A percentile compares a stretch with the other conserved stretches of the same genome.
Conservation (phyloP, 2,888 invertebrate species). For the Sesia apiformis region DNA sequence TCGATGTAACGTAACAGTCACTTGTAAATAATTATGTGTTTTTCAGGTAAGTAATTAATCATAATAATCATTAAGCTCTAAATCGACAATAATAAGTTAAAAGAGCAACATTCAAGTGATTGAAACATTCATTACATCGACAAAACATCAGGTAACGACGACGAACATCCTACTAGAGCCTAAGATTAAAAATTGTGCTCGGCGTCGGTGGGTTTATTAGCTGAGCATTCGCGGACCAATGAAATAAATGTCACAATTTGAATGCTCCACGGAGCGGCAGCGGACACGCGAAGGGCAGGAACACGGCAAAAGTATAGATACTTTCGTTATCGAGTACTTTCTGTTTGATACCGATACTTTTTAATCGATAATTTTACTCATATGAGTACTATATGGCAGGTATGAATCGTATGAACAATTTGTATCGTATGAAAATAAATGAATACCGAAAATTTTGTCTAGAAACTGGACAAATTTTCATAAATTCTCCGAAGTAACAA, state of each 20-base stretch:
- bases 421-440: too few relatives aligned
- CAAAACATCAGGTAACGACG: conserved; percentile 60
- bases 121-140: conserved; percentile 24
- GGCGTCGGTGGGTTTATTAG: conserved; percentile 64
- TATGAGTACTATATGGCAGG: too few relatives aligned
- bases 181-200: conserved; percentile 52
- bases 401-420: too few relatives aligned
- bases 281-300: background rate
- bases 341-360: too few relatives aligned
- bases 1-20: conserved; percentile 24
- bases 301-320: background rate
- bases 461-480: too few relatives aligned
- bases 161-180: conserved; percentile 49
- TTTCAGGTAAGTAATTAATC: background rate
- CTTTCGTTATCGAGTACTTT: too few relatives aligned
- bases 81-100: conserved; percentile 4
- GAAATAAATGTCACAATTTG: conserved; percentile 55
- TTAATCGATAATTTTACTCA: too few relatives aligned
- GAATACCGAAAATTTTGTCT: too few relatives aligned
- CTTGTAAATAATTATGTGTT: conserved; percentile 6
- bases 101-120: conserved; percentile 15
- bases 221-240: conserved; percentile 50
- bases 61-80: conserved; percentile 6
- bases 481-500: too few relatives aligned
- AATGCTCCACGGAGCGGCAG: conserved; percentile 30